Conservation (phyloP, 2,113 vertebrate genomes). For the Vanacampus margaritifer region DNA sequence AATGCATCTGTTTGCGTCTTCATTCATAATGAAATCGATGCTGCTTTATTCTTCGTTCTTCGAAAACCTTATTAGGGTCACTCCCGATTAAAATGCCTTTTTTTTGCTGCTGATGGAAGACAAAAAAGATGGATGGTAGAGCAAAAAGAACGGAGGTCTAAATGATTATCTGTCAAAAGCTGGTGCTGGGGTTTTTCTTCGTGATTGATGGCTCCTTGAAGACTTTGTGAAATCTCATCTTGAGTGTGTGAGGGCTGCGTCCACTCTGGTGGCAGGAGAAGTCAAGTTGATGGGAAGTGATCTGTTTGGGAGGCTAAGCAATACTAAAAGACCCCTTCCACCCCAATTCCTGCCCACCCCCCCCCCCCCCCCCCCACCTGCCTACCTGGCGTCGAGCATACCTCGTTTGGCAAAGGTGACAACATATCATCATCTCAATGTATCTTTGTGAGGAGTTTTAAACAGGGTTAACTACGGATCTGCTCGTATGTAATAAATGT, state of each 20-base stretch:
- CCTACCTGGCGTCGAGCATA: conserved; percentile 59
- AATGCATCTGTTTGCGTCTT: conserved; percentile 60
- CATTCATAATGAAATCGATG: conserved; percentile 44
- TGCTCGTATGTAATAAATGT: conserved; percentile 7
- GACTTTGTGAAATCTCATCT: conserved; percentile 45
- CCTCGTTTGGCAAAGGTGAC: conserved; percentile 62
- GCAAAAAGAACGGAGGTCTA: conserved; percentile 41
- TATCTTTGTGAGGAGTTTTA: conserved; percentile 42
- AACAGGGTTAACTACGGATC: conserved; percentile 21
- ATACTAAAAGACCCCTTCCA: conserved; percentile 57
- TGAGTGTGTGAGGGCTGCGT: conserved; percentile 29
- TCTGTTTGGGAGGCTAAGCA: conserved; percentile 68
- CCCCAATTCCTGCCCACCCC: background rate
- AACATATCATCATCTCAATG: conserved; percentile 71
- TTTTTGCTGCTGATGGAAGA: conserved; percentile 61
- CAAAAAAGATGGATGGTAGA: conserved; percentile 34
- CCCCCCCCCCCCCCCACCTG: conserved; percentile 28
- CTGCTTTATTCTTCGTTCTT: background rate
- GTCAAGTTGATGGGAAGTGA: conserved; percentile 29
- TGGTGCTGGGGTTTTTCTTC: conserved; percentile 45
- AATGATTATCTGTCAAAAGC: conserved; percentile 33
- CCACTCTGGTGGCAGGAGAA: conserved; percentile 14
- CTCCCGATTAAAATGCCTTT: conserved; percentile 66
- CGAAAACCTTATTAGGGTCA: background rate
- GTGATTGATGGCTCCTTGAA: conserved; percentile 36